Conservation (phyloP, 2,113 vertebrate genomes). For the Diglossa brunneiventris region DNA sequence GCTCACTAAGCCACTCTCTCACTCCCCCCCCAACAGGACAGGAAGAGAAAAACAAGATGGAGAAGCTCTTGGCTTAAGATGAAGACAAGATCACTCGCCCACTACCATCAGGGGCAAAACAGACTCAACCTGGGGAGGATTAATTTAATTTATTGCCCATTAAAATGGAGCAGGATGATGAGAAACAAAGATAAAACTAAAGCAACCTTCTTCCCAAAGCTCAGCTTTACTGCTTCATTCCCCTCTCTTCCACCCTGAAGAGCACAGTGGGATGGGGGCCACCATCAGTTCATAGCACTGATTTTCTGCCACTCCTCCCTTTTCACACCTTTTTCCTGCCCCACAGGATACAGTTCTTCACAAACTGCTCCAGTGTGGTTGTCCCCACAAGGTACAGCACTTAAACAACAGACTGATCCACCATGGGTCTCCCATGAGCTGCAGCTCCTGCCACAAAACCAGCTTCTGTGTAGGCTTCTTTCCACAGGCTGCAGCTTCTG, state of each 20-base stretch:
- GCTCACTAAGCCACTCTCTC: not conserved
- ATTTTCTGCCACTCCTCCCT: not conserved
- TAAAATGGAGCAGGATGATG: not conserved
- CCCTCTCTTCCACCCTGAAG: not conserved
- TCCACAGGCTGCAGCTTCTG: not conserved
- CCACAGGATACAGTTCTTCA: not conserved
- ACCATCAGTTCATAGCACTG: not conserved
- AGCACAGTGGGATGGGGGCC: not conserved
- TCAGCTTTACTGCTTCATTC: not conserved
- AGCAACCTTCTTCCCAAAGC: not conserved
- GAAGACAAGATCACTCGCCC: not conserved
- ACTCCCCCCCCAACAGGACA: not conserved
- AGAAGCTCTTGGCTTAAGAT: not conserved
- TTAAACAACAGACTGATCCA: not conserved
- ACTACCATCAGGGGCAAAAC: not conserved
- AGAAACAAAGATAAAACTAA: not conserved
- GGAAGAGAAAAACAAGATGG: not conserved
- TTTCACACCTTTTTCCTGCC: not conserved
- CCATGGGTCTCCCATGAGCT: not conserved
- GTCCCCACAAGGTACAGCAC: not conserved
- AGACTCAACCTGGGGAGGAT: not conserved
- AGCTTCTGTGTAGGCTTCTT: not conserved
- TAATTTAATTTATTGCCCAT: not conserved
- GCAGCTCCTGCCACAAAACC: not conserved
- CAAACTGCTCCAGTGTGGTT: not conserved